Percentiles rank a stretch among this genome's conserved stretches.
phyloP scores from a whole-genome alignment of 2,797 vertebrate species.

The Cheirogaleus major region DNA sequence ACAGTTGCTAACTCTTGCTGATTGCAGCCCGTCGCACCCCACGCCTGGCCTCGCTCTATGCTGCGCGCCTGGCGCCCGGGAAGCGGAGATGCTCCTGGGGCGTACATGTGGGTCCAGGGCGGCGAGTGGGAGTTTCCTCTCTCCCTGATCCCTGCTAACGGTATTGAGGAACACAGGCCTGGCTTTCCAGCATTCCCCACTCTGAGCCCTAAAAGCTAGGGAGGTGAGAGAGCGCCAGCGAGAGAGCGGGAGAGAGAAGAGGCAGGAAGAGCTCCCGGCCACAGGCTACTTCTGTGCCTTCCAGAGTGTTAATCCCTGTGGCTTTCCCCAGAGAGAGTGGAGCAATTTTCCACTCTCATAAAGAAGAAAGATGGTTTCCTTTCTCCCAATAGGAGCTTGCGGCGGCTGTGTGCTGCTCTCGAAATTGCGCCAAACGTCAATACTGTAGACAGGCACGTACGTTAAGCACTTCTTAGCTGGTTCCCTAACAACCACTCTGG shows the following conservation, averaged over 20 bases:
- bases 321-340: not conserved
- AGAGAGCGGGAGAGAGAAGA: not conserved
- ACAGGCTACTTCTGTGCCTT: not conserved
- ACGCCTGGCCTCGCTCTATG: fast-evolving
- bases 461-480: not conserved
- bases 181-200: not conserved
- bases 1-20: too few relatives aligned
- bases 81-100: fast-evolving
- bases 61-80: fast-evolving
- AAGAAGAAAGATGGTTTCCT: not conserved
- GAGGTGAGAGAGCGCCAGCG: not conserved
- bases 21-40: fast-evolving
- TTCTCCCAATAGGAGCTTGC: not conserved
- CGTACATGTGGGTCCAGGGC: fast-evolving
- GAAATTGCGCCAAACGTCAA: not conserved
- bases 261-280: not conserved
- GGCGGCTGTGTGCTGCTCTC: not conserved
- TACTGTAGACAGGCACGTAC: fast-evolving
- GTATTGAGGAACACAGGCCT: not conserved
- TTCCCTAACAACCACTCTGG: not conserved
- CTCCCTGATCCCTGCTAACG: not conserved
- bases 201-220: not conserved
- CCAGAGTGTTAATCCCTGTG: not conserved
- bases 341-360: not conserved
- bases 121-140: not conserved